Conservation (phyloP, 2,113 vertebrate genomes). For the Vombatus ursinus region DNA sequence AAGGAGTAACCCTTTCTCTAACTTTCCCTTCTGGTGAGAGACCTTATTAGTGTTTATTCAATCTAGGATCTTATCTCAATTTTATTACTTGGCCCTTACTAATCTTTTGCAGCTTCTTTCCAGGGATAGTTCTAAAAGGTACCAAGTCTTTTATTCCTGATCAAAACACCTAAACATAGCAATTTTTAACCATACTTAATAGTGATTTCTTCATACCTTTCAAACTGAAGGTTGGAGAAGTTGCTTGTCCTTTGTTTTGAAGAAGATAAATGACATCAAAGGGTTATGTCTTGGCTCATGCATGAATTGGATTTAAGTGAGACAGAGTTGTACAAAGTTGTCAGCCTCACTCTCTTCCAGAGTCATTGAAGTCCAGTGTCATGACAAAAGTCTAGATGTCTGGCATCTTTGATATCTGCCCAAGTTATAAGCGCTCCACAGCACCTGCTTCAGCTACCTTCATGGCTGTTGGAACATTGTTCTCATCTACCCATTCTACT, state of each 20-base stretch:
- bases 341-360: background rate
- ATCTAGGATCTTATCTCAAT: background rate
- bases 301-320: background rate
- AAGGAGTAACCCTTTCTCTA: background rate
- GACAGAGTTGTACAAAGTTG: background rate
- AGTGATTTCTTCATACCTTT: background rate
- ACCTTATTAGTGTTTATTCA: slow-evolving; percentile 6
- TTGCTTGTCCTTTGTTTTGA: background rate
- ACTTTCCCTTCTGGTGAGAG: slow-evolving; percentile 5
- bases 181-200: background rate
- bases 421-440: too few relatives aligned
- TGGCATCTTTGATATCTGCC: background rate
- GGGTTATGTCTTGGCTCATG: background rate
- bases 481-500: too few relatives aligned
- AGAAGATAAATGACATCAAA: background rate
- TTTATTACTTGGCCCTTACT: background rate
- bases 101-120: background rate
- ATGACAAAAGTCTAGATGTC: background rate
- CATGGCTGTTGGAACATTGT: too few relatives aligned
- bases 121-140: background rate
- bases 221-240: background rate
- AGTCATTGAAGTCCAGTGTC: background rate
- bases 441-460: too few relatives aligned
- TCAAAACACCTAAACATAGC: background rate
- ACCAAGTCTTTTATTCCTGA: background rate